Percentiles rank a stretch among this genome's conserved stretches.
Evolutionary conservation across 2,888 invertebrate species (phyloP).

Genomic region (Dynastes hyllus): DNA sequence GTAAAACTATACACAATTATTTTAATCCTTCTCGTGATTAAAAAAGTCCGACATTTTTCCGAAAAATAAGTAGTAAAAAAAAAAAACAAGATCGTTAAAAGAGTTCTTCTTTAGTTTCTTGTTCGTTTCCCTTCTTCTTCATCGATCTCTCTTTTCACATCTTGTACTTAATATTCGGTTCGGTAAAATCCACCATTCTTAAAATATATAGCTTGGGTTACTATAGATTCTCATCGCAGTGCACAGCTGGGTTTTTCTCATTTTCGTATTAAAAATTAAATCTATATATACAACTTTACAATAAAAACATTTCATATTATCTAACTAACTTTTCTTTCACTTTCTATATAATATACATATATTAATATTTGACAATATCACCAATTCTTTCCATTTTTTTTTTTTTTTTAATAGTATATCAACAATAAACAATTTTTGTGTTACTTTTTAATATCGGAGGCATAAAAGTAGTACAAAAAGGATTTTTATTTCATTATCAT

Average conservation of each 20-base stretch:
- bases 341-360: conserved; percentile 43
- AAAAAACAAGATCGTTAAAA: conserved; percentile 25
- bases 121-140: conserved; percentile 20
- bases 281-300: conserved; percentile 59
- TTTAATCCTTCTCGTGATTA: conserved; percentile 51
- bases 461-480: conserved; percentile 24
- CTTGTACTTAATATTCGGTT: conserved; percentile 30
- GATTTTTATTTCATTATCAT: conserved; percentile 2
- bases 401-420: conserved; percentile 33
- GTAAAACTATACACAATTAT: conserved; percentile 61
- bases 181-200: conserved; percentile 1
- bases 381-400: conserved; percentile 53
- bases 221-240: conserved; percentile 5
- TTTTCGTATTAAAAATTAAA: conserved; percentile 56
- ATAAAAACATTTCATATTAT: conserved; percentile 49
- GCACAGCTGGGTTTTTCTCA: neutral
- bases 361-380: conserved; percentile 61
- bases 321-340: conserved; percentile 41
- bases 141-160: conserved; percentile 25
- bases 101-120: conserved; percentile 1
- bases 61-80: neutral
- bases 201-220: neutral
- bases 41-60: conserved; percentile 37
- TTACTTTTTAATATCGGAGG: conserved; percentile 17
- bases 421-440: conserved; percentile 42